phyloP scores from a whole-genome alignment of 2,113 vertebrate species.

The Sebastes fasciatus region DNA sequence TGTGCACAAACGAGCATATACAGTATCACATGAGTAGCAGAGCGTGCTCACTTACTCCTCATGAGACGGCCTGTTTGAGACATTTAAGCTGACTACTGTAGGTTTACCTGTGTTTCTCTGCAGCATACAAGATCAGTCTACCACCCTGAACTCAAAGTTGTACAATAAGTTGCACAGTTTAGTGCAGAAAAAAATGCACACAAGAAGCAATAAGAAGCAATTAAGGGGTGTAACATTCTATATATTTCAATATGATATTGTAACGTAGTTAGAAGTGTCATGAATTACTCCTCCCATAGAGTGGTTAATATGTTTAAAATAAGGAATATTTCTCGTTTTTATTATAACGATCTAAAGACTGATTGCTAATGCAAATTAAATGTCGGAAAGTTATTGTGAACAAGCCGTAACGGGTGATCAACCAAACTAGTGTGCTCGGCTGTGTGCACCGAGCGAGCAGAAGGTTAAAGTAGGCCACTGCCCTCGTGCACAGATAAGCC shows the following conservation, averaged over 20 bases:
- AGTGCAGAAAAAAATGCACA: not conserved
- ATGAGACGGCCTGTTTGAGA: not conserved
- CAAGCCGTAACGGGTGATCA: conserved; percentile 27
- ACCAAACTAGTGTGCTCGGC: conserved; percentile 34
- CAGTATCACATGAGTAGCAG: conserved; percentile 15
- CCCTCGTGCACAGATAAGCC: conserved; percentile 79
- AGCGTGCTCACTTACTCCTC: not conserved
- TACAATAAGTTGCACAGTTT: not conserved
- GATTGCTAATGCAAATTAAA: conserved; percentile 3
- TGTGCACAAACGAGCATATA: not conserved
- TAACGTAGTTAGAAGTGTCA: not conserved
- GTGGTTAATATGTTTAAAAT: not conserved
- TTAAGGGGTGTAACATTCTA: not conserved
- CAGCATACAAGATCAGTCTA: not conserved
- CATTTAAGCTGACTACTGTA: not conserved
- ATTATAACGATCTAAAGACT: not conserved
- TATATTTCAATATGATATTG: not conserved
- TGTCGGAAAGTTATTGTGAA: conserved; percentile 8
- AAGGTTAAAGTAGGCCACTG: conserved; percentile 84
- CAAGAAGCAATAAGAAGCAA: not conserved
- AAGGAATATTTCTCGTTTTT: not conserved
- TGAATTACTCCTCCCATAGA: not conserved
- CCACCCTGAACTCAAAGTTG: not conserved
- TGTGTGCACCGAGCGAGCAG: conserved; percentile 64
- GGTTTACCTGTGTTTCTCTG: not conserved